phyloP scores from a whole-genome alignment of 2,113 vertebrate genomes.

The Capra hircus region DNA sequence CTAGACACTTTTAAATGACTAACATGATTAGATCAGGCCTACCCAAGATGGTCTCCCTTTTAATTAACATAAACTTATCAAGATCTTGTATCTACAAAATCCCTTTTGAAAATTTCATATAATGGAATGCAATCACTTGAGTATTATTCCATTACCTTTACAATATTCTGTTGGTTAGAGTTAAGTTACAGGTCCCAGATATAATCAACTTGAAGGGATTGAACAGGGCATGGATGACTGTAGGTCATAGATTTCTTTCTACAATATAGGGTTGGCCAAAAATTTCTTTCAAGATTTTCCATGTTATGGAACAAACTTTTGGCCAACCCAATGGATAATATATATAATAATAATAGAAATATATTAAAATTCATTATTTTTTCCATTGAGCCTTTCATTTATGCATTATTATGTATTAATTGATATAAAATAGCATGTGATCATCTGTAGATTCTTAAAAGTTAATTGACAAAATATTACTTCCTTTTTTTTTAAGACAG shows the following conservation, averaged over 20 bases:
- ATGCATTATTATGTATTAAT: not conserved
- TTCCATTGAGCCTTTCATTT: not conserved
- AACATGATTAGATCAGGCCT: not conserved
- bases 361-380: not conserved
- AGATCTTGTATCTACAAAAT: not conserved
- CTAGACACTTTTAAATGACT: not conserved
- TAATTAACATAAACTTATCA: not conserved
- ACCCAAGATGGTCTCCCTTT: not conserved
- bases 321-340: not conserved
- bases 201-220: not conserved
- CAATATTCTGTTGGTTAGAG: not conserved
- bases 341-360: not conserved
- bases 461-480: not conserved
- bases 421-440: not conserved
- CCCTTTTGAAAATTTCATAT: not conserved
- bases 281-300: not conserved
- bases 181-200: not conserved
- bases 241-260: not conserved
- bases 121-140: not conserved
- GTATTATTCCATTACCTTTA: not conserved
- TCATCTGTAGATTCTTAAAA: not conserved
- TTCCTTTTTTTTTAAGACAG: not conserved
- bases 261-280: not conserved
- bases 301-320: not conserved
- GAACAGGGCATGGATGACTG: not conserved